A percentile compares a stretch with the other conserved stretches of the same genome.
These are phyloP conservation scores for Halcyon leucocephala DNA, from an alignment of 2,797 vertebrate species.

Conservation along the genomic window DNA sequence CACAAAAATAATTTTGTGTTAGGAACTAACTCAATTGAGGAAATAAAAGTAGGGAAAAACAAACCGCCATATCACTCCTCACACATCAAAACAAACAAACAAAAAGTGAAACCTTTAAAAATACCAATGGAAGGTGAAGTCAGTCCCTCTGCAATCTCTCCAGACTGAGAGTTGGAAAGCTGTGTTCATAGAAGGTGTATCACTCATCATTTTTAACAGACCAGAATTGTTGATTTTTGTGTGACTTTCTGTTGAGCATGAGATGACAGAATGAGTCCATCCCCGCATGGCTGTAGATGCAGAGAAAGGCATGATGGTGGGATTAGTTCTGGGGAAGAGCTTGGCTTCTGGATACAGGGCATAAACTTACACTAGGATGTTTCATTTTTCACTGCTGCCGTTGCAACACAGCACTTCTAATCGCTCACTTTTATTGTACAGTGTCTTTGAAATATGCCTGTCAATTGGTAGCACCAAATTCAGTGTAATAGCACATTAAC, in stretches of 20 bases:
- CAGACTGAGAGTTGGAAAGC: neutral
- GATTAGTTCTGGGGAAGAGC: neutral
- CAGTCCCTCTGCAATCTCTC: neutral
- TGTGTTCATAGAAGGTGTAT: neutral
- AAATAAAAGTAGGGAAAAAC: neutral
- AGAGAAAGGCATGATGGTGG: neutral
- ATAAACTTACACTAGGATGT: neutral
- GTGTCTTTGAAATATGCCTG: neutral
- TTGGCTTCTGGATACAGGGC: neutral
- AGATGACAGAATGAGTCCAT: neutral
- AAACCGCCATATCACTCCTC: neutral
- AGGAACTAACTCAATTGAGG: neutral
- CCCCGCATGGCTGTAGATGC: neutral
- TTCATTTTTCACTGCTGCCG: neutral
- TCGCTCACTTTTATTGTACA: rapidly evolving
- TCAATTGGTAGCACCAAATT: neutral
- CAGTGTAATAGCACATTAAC: neutral
- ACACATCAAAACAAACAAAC: neutral
- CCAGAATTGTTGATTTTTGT: neutral
- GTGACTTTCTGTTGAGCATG: neutral
- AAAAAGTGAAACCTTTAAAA: neutral
- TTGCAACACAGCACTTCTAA: neutral
- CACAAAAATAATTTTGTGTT: neutral
- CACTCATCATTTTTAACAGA: neutral
- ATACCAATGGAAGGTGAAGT: neutral